Evolutionary conservation across 2,113 vertebrate species (phyloP).

Genomic region (Bubo bubo): DNA sequence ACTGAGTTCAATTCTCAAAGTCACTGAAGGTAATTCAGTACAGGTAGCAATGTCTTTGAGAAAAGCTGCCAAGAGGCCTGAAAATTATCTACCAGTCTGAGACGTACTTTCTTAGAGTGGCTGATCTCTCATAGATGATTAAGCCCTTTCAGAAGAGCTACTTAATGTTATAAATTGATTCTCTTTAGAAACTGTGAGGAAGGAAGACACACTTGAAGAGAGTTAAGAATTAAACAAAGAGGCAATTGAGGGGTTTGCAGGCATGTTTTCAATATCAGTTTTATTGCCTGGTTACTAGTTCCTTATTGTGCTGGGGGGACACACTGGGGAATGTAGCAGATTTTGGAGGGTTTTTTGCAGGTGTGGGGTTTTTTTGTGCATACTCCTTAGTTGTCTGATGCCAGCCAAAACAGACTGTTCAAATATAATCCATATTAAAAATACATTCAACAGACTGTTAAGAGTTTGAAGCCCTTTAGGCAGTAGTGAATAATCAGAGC

Average conservation of each 20-base stretch:
- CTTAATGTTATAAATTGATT: slow-evolving; percentile 55
- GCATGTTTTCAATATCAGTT: neutral
- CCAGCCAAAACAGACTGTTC: neutral
- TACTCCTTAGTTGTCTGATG: neutral
- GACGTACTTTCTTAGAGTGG: neutral
- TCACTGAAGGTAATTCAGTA: neutral
- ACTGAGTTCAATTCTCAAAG: slow-evolving; percentile 7
- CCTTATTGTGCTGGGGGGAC: neutral
- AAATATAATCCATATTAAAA: neutral
- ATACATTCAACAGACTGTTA: neutral
- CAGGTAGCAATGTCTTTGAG: slow-evolving; percentile 1
- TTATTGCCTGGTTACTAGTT: neutral
- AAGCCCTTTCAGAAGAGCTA: slow-evolving; percentile 49
- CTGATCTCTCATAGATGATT: slow-evolving; percentile 56
- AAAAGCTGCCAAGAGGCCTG: slow-evolving; percentile 55
- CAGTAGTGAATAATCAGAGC: neutral
- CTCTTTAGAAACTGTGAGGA: neutral
- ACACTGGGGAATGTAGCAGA: rapidly evolving
- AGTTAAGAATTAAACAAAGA: neutral
- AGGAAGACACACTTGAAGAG: neutral
- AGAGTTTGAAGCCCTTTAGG: neutral
- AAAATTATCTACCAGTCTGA: slow-evolving; percentile 65
- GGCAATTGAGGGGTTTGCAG: neutral
- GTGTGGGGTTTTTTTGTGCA: neutral
- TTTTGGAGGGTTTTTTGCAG: rapidly evolving